These are phyloP conservation scores for Pardalotus punctatus DNA, from an alignment of 2,113 vertebrate species.

Conservation along the genomic window DNA sequence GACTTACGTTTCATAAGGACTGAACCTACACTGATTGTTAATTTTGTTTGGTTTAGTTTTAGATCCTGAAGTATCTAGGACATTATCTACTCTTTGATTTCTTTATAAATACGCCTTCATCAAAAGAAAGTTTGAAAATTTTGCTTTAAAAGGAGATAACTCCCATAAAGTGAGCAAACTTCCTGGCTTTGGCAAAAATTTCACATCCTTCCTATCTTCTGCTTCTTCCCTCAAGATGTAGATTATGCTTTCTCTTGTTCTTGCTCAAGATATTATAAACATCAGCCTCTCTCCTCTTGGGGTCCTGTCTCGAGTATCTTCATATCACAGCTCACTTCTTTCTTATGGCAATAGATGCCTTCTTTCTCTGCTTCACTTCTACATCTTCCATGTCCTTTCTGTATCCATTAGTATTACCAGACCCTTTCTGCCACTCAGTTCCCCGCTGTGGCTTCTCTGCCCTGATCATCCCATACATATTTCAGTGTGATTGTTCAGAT, in stretches of 20 bases:
- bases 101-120: neutral
- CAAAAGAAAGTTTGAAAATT: neutral
- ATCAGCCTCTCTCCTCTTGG: neutral
- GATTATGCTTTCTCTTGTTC: neutral
- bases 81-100: neutral
- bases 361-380: neutral
- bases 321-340: neutral
- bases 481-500: neutral
- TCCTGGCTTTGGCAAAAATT: neutral
- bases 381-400: neutral
- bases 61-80: neutral
- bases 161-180: neutral
- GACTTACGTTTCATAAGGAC: neutral
- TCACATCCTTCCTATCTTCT: neutral
- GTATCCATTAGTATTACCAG: neutral
- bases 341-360: neutral
- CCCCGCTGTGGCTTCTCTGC: neutral
- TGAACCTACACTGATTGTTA: neutral
- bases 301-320: neutral
- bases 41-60: neutral
- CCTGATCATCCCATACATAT: no score
- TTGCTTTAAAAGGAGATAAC: neutral
- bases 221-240: neutral
- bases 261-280: neutral
- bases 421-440: neutral